A percentile compares a stretch with the other conserved stretches of the same genome.
phyloP scores from a whole-genome alignment of 2,888 invertebrate species.

The Lapara coniferarum region DNA sequence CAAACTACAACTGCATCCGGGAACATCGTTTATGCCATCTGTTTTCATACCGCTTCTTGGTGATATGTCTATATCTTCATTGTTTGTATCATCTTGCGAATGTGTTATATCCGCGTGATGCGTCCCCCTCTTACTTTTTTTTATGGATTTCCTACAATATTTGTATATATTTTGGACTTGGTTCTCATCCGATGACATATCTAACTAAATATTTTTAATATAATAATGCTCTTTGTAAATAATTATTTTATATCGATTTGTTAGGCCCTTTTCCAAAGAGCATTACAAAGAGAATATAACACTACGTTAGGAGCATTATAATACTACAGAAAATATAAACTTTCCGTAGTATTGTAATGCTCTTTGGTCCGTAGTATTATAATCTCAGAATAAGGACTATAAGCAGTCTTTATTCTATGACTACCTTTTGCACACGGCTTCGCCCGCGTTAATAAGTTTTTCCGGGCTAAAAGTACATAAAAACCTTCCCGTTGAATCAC shows the following conservation, averaged over 20 bases:
- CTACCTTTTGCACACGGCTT: too few species aligned
- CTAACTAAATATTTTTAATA: conserved; percentile 7
- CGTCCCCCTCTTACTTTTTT: conserved; percentile 52
- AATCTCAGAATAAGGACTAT: too few species aligned
- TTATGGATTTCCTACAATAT: conserved; percentile 69
- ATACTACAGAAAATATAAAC: too few species aligned
- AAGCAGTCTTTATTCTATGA: too few species aligned
- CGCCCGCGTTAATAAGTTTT: too few species aligned
- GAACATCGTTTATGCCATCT: conserved; percentile 34
- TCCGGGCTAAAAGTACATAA: too few species aligned
- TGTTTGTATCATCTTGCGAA: conserved; percentile 46
- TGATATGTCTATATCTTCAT: conserved; percentile 47
- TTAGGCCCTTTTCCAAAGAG: too few species aligned
- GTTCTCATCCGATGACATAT: conserved; percentile 67
- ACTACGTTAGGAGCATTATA: too few species aligned
- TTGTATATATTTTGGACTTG: conserved; percentile 67
- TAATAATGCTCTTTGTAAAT: background rate
- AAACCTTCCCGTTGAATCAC: too few species aligned
- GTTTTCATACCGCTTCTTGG: conserved; percentile 52
- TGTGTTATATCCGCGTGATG: conserved; percentile 48
- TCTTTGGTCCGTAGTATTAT: too few species aligned
- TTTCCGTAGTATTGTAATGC: too few species aligned
- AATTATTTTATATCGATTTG: background rate
- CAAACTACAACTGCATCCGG: conserved; percentile 61
- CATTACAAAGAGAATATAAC: too few species aligned